A percentile compares a stretch with the other conserved stretches of the same genome.
Evolutionary conservation across 2,888 invertebrate genomes (phyloP).

Genomic region (Brachyptera putata): DNA sequence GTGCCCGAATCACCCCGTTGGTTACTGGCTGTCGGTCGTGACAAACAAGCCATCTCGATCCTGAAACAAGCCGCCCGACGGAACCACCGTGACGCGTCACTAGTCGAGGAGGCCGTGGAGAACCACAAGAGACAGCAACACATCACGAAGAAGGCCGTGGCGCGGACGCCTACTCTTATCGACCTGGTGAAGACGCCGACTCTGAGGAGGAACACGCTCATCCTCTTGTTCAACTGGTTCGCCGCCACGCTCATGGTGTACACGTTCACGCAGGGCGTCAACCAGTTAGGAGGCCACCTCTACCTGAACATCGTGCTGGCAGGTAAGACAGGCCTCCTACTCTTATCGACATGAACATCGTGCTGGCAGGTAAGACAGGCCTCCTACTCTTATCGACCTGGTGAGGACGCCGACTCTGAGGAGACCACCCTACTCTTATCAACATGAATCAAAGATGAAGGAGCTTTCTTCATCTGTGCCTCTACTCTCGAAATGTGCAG

Average conservation of each 20-base stretch:
- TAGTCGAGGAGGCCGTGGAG: slow-evolving; percentile 31
- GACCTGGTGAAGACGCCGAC: slow-evolving; percentile 50
- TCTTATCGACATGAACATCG: too few species aligned
- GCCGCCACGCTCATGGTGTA: slow-evolving; percentile 55
- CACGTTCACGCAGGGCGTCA: slow-evolving; percentile 57
- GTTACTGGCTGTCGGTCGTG: slow-evolving; percentile 54
- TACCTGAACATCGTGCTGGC: too few species aligned
- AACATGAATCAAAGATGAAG: too few species aligned
- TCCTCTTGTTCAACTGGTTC: slow-evolving; percentile 55
- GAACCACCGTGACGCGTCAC: slow-evolving; percentile 38
- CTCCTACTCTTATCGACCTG: too few species aligned
- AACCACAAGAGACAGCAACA: slow-evolving; percentile 35
- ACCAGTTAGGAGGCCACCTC: slow-evolving; percentile 52
- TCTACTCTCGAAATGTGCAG: too few species aligned
- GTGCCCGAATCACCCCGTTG: slow-evolving; percentile 61
- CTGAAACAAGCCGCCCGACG: slow-evolving; percentile 42
- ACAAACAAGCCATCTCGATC: slow-evolving; percentile 49
- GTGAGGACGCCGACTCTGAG: too few species aligned
- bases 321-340: too few species aligned
- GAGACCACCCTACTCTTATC: too few species aligned
- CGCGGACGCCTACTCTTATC: slow-evolving; percentile 42
- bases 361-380: too few species aligned
- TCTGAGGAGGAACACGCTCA: slow-evolving; percentile 49
- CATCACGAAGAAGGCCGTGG: slow-evolving; percentile 32
- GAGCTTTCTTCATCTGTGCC: too few species aligned